These are phyloP conservation scores for Adineta ricciae DNA, from an alignment of 2,888 invertebrate genomes.

Conservation along the genomic window DNA sequence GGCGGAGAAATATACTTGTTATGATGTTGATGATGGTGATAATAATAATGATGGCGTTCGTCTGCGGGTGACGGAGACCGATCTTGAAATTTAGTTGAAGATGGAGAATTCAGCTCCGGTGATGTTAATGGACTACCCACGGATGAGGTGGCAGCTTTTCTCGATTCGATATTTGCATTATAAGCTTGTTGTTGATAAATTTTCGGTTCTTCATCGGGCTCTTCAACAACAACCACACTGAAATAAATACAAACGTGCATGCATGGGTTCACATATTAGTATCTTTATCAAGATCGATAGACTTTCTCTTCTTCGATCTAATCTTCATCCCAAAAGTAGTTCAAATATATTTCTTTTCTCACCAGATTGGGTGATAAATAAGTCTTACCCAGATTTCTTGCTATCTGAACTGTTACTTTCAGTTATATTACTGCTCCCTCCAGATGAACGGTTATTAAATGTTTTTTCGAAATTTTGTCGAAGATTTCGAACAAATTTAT, in stretches of 20 bases:
- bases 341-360: not conserved
- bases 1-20: not conserved
- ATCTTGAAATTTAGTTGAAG: not conserved
- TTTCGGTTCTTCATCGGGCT: conserved; percentile 33
- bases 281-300: not conserved
- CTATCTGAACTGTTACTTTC: not conserved
- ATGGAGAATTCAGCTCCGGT: not conserved
- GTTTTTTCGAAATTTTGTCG: conserved; percentile 32
- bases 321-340: too few species aligned
- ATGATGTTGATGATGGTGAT: too few species aligned
- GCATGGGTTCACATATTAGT: too few species aligned
- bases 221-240: conserved; percentile 33
- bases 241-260: not conserved
- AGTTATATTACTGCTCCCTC: not conserved
- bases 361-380: not conserved
- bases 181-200: conserved; percentile 28
- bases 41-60: not conserved
- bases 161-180: not conserved
- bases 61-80: not conserved
- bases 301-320: not conserved
- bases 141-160: not conserved
- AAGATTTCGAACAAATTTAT: conserved; percentile 30
- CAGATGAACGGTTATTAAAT: not conserved
- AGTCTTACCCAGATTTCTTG: not conserved
- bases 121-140: not conserved